Base-by-base conservation (phyloP, 2,113 vertebrate genomes). In the Corythornis vintsioides region DNA sequence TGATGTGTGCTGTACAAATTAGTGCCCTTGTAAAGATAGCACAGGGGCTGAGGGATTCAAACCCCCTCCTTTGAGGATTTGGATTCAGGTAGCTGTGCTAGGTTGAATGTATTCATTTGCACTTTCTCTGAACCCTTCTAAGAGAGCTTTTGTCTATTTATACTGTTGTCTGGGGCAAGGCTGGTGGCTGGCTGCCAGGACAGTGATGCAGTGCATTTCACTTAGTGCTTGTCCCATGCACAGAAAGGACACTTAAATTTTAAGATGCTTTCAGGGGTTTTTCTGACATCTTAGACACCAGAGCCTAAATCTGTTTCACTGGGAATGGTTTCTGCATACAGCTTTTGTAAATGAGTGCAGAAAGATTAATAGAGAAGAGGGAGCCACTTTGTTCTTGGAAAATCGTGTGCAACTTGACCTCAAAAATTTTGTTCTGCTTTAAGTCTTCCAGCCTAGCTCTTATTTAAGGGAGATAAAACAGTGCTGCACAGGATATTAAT, bases 131-230 rank as follows among this genome's bases (percentile, higher is more conserved):
- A 96, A 95, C 95, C 56, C 79, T 74, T 45, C 48, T 60, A 55
- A 94, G 94, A 74, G 93, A 89, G 78, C 55, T 94, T 95, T 95
- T 95, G 85, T 94, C 67, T 94, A 38, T 90, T 92, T 92, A 59
- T 92, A 42, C 80, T 74, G 47, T 79, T 93, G 92, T 92, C 63
- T 96, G 95, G 89, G 91, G 86, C 70, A 90, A 38, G 82, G 73
- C 73, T 84, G 91, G 78, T 95, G 94, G 95, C 67, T 3, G 15
- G 38, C 65, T 95, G 93, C 95, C 95, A 95, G 94, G 60, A 25
- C 57, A 55, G 76, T 33, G 85, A 50, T 92, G 78, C 90, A 76
- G 73, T 81, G 74, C 47, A 56, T 83, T 94, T 70, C 74, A 45
- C 25, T 26, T 75, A 65, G 53, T 18, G 63, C 74, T 75, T 35